Base-by-base conservation (phyloP, 2,113 vertebrate species). In the Myiozetetes cayanensis region DNA sequence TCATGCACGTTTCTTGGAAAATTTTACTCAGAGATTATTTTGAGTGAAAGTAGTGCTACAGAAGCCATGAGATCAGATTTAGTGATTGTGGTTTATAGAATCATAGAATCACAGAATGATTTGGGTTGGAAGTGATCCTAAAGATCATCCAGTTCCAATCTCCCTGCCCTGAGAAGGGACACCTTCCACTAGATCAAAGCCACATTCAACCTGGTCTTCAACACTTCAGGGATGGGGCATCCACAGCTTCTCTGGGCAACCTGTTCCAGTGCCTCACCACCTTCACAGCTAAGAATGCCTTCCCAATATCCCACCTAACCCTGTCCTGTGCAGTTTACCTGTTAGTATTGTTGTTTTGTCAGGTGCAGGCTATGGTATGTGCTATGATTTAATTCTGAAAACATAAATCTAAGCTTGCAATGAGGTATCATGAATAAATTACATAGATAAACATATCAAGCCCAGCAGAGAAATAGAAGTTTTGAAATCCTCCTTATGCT, bases 401-500 rank as follows among this genome's bases (percentile, higher is more conserved):
- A 89, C n/a, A 59, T 27, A 89, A 90, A 94, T 84, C 61, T 39
- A 84, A 67, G 56, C 73, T 62, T 85, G 41, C 46, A 78, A 75
- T 78, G 41, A 85, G 53, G 31, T 62, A 94, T 41, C 9, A 61
- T 71, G 49, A 92, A 92, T 71, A 92, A 94, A 86, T 90, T 92
- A 80, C 61, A 75, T 4, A 92, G 77, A 56, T 90, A 74, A 94
- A 92, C 31, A 56, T 72, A 90, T 75, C 89, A 94, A 93, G 35
- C 24, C 22, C 31, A 49, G 61, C 49, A 81, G 28, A 81, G 39
- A 90, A 90, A 74, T 0, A 58, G 59, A 94, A 61, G 52, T 35
- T 86, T 89, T 90, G 63, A 96, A 93, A 93, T 67, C 72, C 44
- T 90, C 35, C 52, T 84, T 62, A 71, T 53, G 65, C 79, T 92